Evolutionary conservation across 2,797 vertebrate genomes (phyloP).

Genomic region (Zalophus californianus): DNA sequence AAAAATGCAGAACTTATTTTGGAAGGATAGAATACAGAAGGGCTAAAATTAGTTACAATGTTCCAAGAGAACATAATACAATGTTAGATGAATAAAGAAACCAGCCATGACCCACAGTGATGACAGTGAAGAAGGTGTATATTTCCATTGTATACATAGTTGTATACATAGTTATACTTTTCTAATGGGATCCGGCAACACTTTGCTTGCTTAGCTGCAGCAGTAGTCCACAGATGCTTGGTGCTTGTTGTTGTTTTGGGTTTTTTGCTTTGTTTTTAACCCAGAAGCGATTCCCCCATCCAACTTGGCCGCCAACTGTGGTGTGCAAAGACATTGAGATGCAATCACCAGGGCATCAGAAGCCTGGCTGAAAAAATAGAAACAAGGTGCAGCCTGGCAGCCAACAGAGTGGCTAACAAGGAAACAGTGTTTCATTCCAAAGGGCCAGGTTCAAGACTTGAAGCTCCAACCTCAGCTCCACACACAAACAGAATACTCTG

Average conservation of each 20-base stretch:
- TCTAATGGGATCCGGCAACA: neutral
- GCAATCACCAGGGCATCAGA: fast-evolving
- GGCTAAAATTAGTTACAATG: neutral
- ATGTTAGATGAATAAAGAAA: fast-evolving
- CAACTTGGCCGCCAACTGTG: neutral
- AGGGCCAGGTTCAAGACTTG: neutral
- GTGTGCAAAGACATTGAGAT: neutral
- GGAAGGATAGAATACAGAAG: neutral
- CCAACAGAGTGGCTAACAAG: fast-evolving
- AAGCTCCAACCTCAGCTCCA: neutral
- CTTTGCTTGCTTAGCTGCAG: neutral
- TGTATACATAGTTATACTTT: too few species aligned
- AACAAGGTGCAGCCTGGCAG: fast-evolving
- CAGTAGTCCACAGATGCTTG: too few species aligned
- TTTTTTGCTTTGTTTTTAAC: neutral
- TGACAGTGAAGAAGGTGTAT: too few species aligned
- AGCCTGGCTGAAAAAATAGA: neutral
- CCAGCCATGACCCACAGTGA: neutral
- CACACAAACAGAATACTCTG: neutral
- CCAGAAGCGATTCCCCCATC: neutral
- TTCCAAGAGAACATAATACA: too few species aligned
- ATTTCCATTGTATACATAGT: neutral
- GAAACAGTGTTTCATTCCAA: fast-evolving
- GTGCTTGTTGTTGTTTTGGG: fast-evolving
- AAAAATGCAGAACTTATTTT: neutral